Percentiles rank a stretch among this genome's conserved stretches.
phyloP scores from a whole-genome alignment of 2,113 vertebrate species.

The Psilopogon haemacephalus region DNA sequence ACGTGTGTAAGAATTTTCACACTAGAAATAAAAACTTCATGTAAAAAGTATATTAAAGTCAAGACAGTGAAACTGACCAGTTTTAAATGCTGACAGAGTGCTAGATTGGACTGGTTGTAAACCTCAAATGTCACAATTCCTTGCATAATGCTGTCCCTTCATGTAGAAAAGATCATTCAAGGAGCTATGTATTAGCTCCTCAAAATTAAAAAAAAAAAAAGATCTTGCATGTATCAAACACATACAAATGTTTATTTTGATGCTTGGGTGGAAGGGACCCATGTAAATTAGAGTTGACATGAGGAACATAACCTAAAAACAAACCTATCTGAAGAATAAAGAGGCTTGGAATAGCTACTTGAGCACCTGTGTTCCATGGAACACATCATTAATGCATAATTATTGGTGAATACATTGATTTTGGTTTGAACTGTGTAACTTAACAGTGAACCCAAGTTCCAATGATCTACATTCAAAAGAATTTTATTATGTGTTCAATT shows the following conservation, averaged over 20 bases:
- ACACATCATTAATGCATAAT: neutral
- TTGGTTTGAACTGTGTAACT: conserved; percentile 16
- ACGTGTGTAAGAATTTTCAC: neutral
- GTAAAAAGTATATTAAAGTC: neutral
- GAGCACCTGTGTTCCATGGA: neutral
- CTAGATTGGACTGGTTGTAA: neutral
- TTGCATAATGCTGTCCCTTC: neutral
- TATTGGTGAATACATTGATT: conserved; percentile 6
- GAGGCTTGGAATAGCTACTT: neutral
- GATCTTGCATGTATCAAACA: neutral
- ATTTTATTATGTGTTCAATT: neutral
- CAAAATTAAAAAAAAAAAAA: neutral
- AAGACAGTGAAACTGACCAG: neutral
- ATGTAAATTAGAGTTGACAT: neutral
- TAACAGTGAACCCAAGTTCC: neutral
- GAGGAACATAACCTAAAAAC: neutral
- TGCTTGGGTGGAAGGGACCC: neutral
- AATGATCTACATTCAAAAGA: neutral
- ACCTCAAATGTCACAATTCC: neutral
- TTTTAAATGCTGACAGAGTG: neutral
- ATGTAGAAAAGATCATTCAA: neutral
- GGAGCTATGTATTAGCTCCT: neutral
- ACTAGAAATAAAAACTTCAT: neutral
- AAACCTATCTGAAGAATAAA: neutral
- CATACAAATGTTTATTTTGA: neutral